Percentiles rank a stretch among this genome's conserved stretches.
Conservation (phyloP, 2,888 invertebrate species). For the Leucoma salicis region DNA sequence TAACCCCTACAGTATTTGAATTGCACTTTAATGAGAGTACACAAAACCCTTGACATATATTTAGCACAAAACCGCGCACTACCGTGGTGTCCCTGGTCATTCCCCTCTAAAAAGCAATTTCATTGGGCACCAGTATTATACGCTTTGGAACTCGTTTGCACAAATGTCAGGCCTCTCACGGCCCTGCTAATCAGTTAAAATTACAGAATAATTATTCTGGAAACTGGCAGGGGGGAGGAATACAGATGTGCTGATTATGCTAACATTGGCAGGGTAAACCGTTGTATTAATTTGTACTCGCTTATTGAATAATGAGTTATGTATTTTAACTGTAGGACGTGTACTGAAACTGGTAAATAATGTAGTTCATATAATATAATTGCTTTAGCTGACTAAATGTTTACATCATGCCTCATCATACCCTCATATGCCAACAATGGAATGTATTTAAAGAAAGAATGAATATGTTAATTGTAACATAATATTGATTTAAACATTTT, state of each 20-base stretch:
- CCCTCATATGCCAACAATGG: not conserved
- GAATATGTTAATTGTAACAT: too few species aligned
- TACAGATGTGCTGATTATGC: slow-evolving; percentile 18
- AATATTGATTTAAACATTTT: too few species aligned
- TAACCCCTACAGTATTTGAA: too few species aligned
- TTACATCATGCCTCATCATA: not conserved
- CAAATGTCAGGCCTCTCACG: slow-evolving; percentile 5
- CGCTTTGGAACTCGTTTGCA: slow-evolving; percentile 9
- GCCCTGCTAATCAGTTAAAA: slow-evolving; percentile 21
- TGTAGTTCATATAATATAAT: not conserved
- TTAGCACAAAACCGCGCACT: not conserved
- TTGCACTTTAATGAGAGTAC: not conserved
- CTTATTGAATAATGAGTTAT: not conserved
- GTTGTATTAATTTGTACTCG: not conserved
- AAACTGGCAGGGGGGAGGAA: slow-evolving; percentile 14
- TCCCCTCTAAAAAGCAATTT: slow-evolving; percentile 1
- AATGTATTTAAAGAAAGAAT: too few species aligned
- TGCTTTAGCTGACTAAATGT: not conserved
- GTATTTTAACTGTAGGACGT: not conserved
- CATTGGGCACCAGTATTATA: not conserved
- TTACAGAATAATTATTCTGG: slow-evolving; percentile 22
- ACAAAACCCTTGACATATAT: not conserved
- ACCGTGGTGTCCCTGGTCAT: slow-evolving; percentile 8
- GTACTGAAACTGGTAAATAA: not conserved
- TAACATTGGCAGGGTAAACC: not conserved